These are phyloP conservation scores for Psittacula echo DNA, from an alignment of 2,797 vertebrate genomes.

Conservation along the genomic window DNA sequence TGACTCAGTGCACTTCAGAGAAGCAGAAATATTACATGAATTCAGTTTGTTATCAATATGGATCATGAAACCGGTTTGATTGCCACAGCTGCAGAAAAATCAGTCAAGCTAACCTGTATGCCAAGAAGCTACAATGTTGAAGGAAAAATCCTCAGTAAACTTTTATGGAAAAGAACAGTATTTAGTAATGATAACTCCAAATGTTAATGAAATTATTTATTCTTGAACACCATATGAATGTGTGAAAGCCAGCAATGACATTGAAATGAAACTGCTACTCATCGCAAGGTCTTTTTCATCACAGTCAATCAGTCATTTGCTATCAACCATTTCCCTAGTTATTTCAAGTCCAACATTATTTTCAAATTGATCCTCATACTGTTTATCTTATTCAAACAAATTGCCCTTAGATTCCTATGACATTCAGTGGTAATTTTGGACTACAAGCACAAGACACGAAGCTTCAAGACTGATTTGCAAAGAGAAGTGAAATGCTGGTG, in stretches of 20 bases:
- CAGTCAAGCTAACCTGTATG: neutral
- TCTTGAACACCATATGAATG: neutral
- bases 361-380: neutral
- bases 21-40: neutral
- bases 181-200: neutral
- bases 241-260: neutral
- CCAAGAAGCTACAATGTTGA: neutral
- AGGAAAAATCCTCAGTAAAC: neutral
- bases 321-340: neutral
- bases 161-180: neutral
- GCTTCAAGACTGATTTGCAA: neutral
- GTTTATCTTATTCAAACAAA: neutral
- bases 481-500: neutral
- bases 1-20: neutral
- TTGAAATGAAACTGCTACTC: neutral
- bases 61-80: neutral
- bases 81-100: conserved; percentile 3
- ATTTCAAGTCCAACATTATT: neutral
- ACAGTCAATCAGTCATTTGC: neutral
- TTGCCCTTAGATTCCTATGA: neutral
- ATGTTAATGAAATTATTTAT: neutral
- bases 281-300: neutral
- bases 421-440: neutral
- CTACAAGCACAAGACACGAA: neutral
- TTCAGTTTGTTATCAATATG: neutral